Conservation (phyloP, 1,140 invertebrate genomes). For the Portunus trituberculatus region DNA sequence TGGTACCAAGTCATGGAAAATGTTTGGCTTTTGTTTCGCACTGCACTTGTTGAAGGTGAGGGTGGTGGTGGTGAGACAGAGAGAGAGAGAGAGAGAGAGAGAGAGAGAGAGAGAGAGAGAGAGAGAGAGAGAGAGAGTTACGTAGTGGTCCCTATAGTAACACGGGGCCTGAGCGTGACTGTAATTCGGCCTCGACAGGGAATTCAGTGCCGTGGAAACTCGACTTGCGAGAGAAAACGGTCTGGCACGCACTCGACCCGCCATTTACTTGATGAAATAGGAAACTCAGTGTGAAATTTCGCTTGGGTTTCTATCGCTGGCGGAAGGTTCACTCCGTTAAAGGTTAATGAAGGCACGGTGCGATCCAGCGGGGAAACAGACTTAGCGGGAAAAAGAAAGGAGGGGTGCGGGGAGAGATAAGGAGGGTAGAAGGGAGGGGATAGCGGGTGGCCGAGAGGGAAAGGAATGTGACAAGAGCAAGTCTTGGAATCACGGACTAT, state of each 20-base stretch:
- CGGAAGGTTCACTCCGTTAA: background rate
- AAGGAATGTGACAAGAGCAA: background rate
- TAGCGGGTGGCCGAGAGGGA: background rate
- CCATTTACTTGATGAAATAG: background rate
- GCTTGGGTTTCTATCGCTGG: background rate
- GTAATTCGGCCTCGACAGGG: background rate
- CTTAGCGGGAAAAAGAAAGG: background rate
- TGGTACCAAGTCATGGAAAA: no score
- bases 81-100: no score
- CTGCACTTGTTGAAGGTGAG: no score
- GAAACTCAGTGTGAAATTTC: conserved; percentile 12
- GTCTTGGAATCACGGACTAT: background rate
- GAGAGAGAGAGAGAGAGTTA: no score
- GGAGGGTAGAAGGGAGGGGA: background rate
- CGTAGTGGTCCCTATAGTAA: no score
- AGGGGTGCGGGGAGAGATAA: background rate
- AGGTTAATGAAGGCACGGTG: background rate
- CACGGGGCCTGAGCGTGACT: no score
- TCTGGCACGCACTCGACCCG: background rate
- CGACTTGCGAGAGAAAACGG: background rate
- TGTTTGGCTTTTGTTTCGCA: no score
- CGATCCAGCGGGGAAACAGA: background rate
- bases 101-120: no score
- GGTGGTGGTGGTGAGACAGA: no score
- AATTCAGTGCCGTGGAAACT: background rate